These are phyloP conservation scores for Drosophila sp. DNA, from an alignment of 1,140 invertebrate species.

Conservation along the genomic window DNA sequence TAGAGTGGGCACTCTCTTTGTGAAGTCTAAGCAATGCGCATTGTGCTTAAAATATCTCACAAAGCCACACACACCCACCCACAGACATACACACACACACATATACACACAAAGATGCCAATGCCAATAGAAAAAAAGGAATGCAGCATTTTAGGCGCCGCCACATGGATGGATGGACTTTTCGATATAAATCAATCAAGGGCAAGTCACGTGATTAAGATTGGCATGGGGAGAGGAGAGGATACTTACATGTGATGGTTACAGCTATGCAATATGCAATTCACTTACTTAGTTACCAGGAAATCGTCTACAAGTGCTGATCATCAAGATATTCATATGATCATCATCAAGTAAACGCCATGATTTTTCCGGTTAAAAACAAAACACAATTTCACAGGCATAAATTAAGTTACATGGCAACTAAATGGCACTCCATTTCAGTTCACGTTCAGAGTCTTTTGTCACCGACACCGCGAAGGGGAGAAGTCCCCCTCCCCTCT, in stretches of 20 bases:
- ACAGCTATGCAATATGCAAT: conserved; percentile 4
- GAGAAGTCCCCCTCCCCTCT: not conserved
- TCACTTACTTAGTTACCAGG: conserved; percentile 32
- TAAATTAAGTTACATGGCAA: conserved; percentile 68
- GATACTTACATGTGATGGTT: too few species aligned
- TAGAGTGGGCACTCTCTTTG: not conserved
- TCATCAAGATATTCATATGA: not conserved
- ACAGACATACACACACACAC: too few species aligned
- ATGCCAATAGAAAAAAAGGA: not conserved
- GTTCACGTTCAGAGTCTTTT: conserved; percentile 33
- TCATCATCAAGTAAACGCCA: conserved; percentile 37
- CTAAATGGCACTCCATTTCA: conserved; percentile 46
- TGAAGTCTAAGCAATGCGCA: conserved; percentile 1
- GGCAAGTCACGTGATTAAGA: too few species aligned
- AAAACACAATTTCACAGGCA: conserved; percentile 39
- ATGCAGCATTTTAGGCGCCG: conserved; percentile 1
- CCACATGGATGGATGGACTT: not conserved
- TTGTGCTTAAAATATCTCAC: not conserved
- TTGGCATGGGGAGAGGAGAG: too few species aligned
- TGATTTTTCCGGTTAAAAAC: conserved; percentile 52
- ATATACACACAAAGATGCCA: too few species aligned
- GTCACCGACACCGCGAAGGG: conserved; percentile 9
- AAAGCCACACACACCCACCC: not conserved
- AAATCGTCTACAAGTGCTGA: conserved; percentile 26
- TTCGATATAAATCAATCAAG: too few species aligned